Base-by-base conservation (phyloP, 2,888 invertebrate genomes). In the Rhorus exstirpatorius region DNA sequence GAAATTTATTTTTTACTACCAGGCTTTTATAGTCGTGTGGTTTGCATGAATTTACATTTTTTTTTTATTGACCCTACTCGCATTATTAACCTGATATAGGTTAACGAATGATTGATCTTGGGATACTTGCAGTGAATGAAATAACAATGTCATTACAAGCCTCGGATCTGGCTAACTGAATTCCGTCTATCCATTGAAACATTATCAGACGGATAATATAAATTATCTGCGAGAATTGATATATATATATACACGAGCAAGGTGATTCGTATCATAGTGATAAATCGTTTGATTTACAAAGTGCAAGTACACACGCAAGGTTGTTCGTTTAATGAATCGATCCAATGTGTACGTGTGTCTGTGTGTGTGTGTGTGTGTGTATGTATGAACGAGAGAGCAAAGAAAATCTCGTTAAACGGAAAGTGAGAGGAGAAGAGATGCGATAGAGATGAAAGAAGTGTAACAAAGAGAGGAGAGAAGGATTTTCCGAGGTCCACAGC, bases 211-310 rank as follows among this genome's bases (percentile, higher is more conserved):
- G 65, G 35, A 35, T 44, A 55, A 61, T 53, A 65, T 67, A 65
- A 76, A 76, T 81, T 63, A 38, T 75, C 44, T 21, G 46, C 17
- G 21, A 21, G 31, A 49, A 31, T 49, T n/a, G n/a, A 14, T 10
- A 38, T 21, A 8, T 14, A 21, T 14, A 17, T 38, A 21, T 19
- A 6, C 21, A 44, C 60, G 53, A 2, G 31, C 71, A 76, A 71
- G 65, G 75, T 76, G 67, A 76, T 76, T 60, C 51, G 58, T 76
- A 71, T 81, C 71, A 31, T 35, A 58, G 41, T 81, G 71, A 81
- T 81, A 76, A 76, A 76, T 76, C 65, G 65, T 46, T 81, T 8
- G 31, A 31, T 46, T 65, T 58, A 49, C 70, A 19, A 65, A 76
- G 75, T 79, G 79, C 67, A 44, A 71, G 79, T 19, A 38, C 24